Conservation (phyloP, 1,140 invertebrate species). For the Trichonephila clavipes region DNA sequence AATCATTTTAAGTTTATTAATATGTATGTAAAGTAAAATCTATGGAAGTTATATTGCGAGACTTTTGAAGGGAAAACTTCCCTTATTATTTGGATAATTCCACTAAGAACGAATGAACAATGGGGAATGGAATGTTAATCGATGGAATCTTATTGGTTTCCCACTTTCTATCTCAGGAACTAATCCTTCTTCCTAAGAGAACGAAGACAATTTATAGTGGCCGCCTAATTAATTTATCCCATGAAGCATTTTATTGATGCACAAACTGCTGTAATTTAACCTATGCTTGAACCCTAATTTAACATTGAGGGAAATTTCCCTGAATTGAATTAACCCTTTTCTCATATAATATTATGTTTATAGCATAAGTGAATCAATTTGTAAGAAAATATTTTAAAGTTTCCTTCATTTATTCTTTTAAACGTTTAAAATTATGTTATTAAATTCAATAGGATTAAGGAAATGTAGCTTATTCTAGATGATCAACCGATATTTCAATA, state of each 20-base stretch:
- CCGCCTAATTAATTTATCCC: constrained; percentile 45
- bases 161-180: not conserved
- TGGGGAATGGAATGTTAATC: constrained; percentile 46
- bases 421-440: too few relatives aligned
- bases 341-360: not conserved
- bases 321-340: not conserved
- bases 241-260: constrained; percentile 44
- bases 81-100: constrained; percentile 20
- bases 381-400: not conserved
- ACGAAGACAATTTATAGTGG: constrained; percentile 39
- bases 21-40: too few relatives aligned
- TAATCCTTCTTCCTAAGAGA: constrained; percentile 26
- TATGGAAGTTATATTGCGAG: too few relatives aligned
- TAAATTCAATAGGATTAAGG: too few relatives aligned
- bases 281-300: not conserved
- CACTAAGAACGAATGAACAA: constrained; percentile 12
- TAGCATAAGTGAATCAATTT: not conserved
- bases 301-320: not conserved
- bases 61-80: not conserved
- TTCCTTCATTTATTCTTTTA: not conserved
- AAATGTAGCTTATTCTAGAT: too few relatives aligned
- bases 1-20: too few relatives aligned
- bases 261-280: constrained; percentile 3
- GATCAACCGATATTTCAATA: too few relatives aligned
- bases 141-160: constrained; percentile 45